Evolutionary conservation across 2,113 vertebrate species (phyloP).

Genomic region (Lathamus discolor): DNA sequence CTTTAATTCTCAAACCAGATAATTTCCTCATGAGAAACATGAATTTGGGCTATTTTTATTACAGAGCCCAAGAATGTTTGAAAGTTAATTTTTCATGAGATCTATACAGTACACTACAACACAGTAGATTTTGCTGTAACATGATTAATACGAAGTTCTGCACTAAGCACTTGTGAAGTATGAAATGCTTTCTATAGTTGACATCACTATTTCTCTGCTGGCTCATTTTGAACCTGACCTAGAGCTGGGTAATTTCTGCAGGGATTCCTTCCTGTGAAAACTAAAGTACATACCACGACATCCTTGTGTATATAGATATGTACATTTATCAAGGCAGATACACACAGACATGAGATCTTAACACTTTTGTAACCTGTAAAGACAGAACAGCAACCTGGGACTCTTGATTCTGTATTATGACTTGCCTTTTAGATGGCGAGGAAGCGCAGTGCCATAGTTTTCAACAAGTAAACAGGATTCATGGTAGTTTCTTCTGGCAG

Average conservation of each 20-base stretch:
- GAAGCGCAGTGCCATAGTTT: background rate
- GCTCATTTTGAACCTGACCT: background rate
- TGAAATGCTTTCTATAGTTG: background rate
- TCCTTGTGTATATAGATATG: rapidly evolving
- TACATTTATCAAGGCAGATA: background rate
- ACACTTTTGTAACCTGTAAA: background rate
- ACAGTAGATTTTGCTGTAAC: background rate
- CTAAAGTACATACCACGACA: background rate
- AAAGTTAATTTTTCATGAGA: constrained; percentile 23
- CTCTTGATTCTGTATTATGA: background rate
- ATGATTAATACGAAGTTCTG: background rate
- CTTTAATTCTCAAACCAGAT: background rate
- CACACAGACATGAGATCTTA: background rate
- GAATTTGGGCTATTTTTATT: background rate
- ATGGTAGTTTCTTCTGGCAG: background rate
- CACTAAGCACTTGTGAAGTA: background rate
- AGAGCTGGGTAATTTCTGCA: background rate
- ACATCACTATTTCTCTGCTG: background rate
- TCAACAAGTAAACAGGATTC: background rate
- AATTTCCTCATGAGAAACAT: background rate
- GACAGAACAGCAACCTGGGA: background rate
- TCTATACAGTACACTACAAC: background rate
- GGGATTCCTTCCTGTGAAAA: background rate
- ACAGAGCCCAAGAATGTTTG: background rate
- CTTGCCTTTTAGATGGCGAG: background rate